Conservation (phyloP, 2,797 vertebrate species). For the Hozukius guyotensis region DNA sequence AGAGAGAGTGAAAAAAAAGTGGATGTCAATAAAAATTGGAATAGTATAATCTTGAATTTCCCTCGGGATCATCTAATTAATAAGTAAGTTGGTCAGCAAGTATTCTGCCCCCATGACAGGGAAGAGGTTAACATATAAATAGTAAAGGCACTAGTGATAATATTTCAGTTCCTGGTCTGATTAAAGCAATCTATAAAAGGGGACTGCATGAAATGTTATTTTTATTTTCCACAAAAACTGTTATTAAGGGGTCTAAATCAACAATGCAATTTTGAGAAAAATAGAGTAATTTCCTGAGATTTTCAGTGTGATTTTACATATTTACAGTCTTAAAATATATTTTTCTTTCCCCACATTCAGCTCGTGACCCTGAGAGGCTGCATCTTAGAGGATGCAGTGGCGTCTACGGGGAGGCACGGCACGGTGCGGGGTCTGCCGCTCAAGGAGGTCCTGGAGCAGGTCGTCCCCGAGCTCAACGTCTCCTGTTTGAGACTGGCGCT, state of each 20-base stretch:
- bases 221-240: neutral
- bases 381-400: conserved; percentile 89
- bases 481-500: conserved; percentile 89
- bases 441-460: conserved; percentile 90
- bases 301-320: neutral
- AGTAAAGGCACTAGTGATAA: neutral
- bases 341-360: conserved; percentile 66
- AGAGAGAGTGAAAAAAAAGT: neutral
- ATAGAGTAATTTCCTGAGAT: neutral
- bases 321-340: neutral
- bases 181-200: neutral
- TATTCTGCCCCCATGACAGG: neutral
- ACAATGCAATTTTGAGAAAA: neutral
- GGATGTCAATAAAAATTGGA: neutral
- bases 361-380: conserved; percentile 91
- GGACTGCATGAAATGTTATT: too few species aligned
- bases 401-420: conserved; percentile 86
- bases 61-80: neutral
- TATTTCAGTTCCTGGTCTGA: neutral
- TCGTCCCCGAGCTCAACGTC: conserved; percentile 89
- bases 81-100: neutral
- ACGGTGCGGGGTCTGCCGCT: conserved; percentile 88
- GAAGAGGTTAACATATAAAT: neutral
- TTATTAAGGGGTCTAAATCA: neutral
- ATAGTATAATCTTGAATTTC: too few species aligned